Evolutionary conservation across 1,140 invertebrate species (phyloP), one percentile per base, ranked within the genome.

Genomic region (Conus betulinus): DNA sequence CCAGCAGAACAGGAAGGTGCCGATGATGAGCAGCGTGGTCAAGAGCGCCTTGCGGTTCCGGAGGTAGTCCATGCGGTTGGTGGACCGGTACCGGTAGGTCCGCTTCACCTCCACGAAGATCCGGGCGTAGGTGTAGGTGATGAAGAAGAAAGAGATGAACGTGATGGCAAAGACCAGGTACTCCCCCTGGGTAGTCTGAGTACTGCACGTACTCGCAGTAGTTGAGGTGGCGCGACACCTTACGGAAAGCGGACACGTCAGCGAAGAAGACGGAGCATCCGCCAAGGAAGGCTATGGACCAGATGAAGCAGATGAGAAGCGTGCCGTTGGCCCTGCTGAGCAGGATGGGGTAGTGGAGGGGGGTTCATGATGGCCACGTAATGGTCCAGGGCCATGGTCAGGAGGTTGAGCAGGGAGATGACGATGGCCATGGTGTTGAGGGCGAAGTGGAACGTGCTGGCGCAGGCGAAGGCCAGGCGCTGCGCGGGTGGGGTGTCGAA

Each of bases 311-410:
- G 85, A 98, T 97, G 17, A 98, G 95, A 0, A 97, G 94, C 3
- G 96, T 96, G 0, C 97, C 97, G 78, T 97, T 97, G 15, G 97
- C 95, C 60, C 95, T 94, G 63, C 88, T 91, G 87, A 93, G 90
- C 57, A 97, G 96, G 23, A 97, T 96, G 89, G 97, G 97, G 94
- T 98, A 98, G n/a, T 97, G 96, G 51, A 98, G 95, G 0, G 98
- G 98, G 98, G 93, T 98, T 97, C 8, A 97, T 97, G 57, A 98
- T 97, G 0, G 98, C 98, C 90, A 97, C 97, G 94, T 98, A 98
- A 91, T 97, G 97, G 93, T 97, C 97, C 25, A 97, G 93, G 8
- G 97, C 97, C 57, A 97, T 95, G 4, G 96, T 96, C 20, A 97
- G 91, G 8, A 97, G 95, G 93, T 97, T 97, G 11, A 96, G 93